Percentiles rank a stretch among this genome's conserved stretches.
Conservation (phyloP, 2,113 vertebrate genomes). For the Naja naja region DNA sequence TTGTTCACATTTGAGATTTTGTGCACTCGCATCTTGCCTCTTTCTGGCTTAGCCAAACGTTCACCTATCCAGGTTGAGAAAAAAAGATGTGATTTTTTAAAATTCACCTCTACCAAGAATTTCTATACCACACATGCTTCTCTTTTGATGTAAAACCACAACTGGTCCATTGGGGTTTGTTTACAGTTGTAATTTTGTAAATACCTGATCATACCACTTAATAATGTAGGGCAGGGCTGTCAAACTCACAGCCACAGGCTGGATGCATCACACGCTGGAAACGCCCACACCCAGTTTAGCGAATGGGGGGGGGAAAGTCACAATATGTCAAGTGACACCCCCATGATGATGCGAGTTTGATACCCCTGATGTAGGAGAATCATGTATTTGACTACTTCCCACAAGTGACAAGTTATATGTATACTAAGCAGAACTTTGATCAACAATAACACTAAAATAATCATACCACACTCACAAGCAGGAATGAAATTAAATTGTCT, state of each 20-base stretch:
- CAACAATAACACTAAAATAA: neutral
- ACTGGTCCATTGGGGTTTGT: conserved; percentile 81
- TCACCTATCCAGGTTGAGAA: conserved; percentile 75
- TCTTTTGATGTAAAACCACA: neutral
- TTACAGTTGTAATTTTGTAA: conserved; percentile 80
- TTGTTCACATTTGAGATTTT: conserved; percentile 99
- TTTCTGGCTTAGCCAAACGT: conserved; percentile 94
- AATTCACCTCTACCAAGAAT: neutral
- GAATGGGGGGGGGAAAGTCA: too few relatives aligned
- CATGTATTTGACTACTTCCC: neutral
- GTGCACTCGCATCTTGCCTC: conserved; percentile 98
- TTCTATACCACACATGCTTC: neutral
- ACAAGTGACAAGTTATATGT: neutral
- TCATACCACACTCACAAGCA: neutral
- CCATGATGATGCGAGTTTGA: too few relatives aligned
- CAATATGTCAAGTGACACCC: too few relatives aligned
- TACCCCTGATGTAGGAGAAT: too few relatives aligned
- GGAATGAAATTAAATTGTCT: neutral
- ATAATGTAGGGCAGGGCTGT: neutral
- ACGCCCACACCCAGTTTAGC: too few relatives aligned
- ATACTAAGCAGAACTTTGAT: neutral
- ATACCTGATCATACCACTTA: neutral
- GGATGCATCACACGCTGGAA: too few relatives aligned
- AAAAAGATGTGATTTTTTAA: rapidly evolving
- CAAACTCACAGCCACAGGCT: too few relatives aligned